Evolutionary conservation across 2,797 vertebrate species (phyloP), one percentile per base, ranked within the genome.

Genomic region (Centropyge bicolor): DNA sequence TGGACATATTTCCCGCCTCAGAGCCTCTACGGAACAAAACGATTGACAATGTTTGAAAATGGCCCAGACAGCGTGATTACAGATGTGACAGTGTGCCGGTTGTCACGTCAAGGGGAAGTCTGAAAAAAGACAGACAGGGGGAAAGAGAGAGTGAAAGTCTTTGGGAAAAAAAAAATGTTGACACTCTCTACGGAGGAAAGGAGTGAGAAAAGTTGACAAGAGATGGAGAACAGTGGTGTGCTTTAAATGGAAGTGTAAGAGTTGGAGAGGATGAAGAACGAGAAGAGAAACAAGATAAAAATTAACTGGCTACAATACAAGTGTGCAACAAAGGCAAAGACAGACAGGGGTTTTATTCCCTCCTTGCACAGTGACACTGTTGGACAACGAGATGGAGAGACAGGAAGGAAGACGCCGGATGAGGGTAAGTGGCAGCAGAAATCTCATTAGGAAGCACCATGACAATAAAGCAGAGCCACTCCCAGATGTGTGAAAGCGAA

Each of bases 41-140:
- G 54, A 89, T 17, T 90, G 87, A 92, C 88, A 85, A 69, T 88
- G 92, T 93, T 92, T 91, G 90, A 92, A 92, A 92, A 91, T 93
- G 88, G 52, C 75, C 20, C 67, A 6, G 86, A 92, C 87, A 86
- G 57, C 36, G 31, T 81, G 91, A 84, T 90, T 74, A 86, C 82
- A 77, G 60, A 79, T 49, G 13, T 74, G 90, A 86, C 87, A 89
- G 83, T 0, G 10, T 43, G 82, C 65, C 70, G 54, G 80, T 52
- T 69, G 74, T 83, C 81, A 78, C 70, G 46, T 76, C 40, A 64
- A 74, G 55, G 43, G 55, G 70, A 60, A 66, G 61, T 74, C 74
- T 54, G 61, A 14, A 27, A 12, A 20, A 31, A 63, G 16, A 63
- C 38, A 43, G 46, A 67, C n/a, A 6, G 61, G 41, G 60, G 49